phyloP scores from a whole-genome alignment of 2,797 vertebrate genomes.

The Lacerta viridis region DNA sequence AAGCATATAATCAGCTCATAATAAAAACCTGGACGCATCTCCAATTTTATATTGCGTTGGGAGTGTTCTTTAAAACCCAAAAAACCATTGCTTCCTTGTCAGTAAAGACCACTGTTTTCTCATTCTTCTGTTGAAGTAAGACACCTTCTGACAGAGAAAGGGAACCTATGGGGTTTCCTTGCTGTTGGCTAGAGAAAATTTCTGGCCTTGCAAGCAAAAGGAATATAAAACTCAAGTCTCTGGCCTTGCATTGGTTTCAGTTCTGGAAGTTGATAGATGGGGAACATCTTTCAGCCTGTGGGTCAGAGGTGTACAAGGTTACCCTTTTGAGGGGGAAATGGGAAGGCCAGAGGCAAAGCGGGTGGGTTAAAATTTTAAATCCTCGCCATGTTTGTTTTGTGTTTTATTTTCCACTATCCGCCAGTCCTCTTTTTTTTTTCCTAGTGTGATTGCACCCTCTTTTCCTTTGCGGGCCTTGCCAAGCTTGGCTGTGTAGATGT shows the following conservation, averaged over 20 bases:
- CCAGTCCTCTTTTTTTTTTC: too few relatives aligned
- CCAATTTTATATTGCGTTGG: constrained; percentile 50
- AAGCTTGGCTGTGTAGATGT: too few relatives aligned
- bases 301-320: too few relatives aligned
- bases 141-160: not conserved
- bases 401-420: too few relatives aligned
- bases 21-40: constrained; percentile 46
- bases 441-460: too few relatives aligned
- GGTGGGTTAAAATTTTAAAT: too few relatives aligned
- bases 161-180: not conserved
- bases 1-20: constrained; percentile 48
- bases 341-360: too few relatives aligned
- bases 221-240: not conserved
- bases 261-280: not conserved
- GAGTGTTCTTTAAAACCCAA: constrained; percentile 25
- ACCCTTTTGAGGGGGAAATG: too few relatives aligned
- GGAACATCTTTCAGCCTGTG: too few relatives aligned
- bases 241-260: not conserved
- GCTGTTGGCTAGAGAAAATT: not conserved
- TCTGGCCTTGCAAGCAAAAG: not conserved
- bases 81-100: not conserved
- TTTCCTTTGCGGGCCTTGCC: too few relatives aligned
- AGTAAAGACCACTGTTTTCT: not conserved
- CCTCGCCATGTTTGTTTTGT: too few relatives aligned
- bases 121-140: not conserved